Evolutionary conservation across 53 echinoderm and acorn worm species (phyloP), one percentile per base, ranked within the genome.

Genomic region (Arbacia lixula): DNA sequence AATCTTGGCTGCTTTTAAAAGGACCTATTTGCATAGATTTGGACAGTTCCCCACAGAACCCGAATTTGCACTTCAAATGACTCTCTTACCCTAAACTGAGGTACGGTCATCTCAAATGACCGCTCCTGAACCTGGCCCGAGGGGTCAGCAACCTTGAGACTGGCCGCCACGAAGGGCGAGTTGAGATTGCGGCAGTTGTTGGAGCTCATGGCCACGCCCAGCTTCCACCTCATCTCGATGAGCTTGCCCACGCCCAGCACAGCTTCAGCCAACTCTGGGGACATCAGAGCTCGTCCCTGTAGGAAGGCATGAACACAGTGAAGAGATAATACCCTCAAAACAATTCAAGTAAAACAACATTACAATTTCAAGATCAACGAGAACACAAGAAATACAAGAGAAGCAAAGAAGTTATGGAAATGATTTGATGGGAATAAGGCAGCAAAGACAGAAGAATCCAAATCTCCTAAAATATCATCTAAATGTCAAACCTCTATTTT

Each of bases 201-300:
- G 36, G 95, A 93, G 40, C 87, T 93, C 93, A 95, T 93, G 34
- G 88, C 95, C 12, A 95, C 88, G 1, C 95, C 95, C 30, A 95
- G 85, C 68, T 95, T 95, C 95, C 95, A 95, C 55, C 86, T 71
- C 60, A 95, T 79, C 52, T 95, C 95, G 20, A 95, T 85, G 24
- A 95, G 83, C 73, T 93, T 88, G 43, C 95, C 95, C 33, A 95
- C 88, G 20, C 88, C 88, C 2, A 95, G 86, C 35, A 92, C 60
- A 42, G 72, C 64, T 22, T 85, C 74, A 51, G 88, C 86, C 30
- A 84, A 42, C 30, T 85, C 87, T 17, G 88, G 58, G 24, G 92
- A 83, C 68, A 60, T 68, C 24, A 95, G 24, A 2, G 88, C 24
- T 49, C 83, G 60, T 0, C 88, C 90, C 92, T 92, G 87, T 19